Conservation (phyloP, 2,888 invertebrate genomes). For the Eledone cirrhosa region DNA sequence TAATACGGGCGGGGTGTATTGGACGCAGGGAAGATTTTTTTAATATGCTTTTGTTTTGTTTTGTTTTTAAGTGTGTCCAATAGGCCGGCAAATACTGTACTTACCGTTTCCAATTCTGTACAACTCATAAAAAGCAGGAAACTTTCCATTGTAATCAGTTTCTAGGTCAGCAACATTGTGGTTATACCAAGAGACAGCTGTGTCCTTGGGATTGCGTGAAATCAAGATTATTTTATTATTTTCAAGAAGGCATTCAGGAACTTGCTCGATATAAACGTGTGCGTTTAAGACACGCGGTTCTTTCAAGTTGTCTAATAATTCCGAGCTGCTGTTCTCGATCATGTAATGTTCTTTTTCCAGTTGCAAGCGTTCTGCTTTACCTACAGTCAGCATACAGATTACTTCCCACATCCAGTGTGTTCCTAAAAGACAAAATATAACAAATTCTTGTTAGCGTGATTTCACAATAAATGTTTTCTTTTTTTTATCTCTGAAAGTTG, state of each 20-base stretch:
- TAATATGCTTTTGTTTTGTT: no score
- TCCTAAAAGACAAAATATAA: slow-evolving; percentile 4
- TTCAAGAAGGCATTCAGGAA: slow-evolving; percentile 5
- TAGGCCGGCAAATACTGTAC: no score
- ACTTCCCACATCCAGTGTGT: slow-evolving; percentile 30
- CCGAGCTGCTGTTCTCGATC: neutral
- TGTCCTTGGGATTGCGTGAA: slow-evolving; percentile 24
- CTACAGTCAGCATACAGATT: slow-evolving; percentile 8
- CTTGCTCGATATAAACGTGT: slow-evolving; percentile 12
- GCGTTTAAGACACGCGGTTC: slow-evolving; percentile 22
- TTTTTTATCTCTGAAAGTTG: no score
- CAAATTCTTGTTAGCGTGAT: no score
- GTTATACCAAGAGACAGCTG: slow-evolving; percentile 19
- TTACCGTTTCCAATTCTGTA: slow-evolving; percentile 13
- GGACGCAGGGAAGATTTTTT: no score
- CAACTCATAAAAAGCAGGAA: slow-evolving; percentile 20
- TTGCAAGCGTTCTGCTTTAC: slow-evolving; percentile 23
- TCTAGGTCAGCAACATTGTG: slow-evolving; percentile 18
- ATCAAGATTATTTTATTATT: slow-evolving; percentile 16
- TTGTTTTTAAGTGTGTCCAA: no score
- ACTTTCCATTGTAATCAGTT: slow-evolving; percentile 4
- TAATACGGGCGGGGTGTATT: no score
- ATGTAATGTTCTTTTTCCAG: slow-evolving; percentile 25
- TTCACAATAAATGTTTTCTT: no score
- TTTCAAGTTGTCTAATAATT: neutral